Evolutionary conservation across 2,113 vertebrate genomes (phyloP), one percentile per base, ranked within the genome.

Genomic region (Numenius arquata): DNA sequence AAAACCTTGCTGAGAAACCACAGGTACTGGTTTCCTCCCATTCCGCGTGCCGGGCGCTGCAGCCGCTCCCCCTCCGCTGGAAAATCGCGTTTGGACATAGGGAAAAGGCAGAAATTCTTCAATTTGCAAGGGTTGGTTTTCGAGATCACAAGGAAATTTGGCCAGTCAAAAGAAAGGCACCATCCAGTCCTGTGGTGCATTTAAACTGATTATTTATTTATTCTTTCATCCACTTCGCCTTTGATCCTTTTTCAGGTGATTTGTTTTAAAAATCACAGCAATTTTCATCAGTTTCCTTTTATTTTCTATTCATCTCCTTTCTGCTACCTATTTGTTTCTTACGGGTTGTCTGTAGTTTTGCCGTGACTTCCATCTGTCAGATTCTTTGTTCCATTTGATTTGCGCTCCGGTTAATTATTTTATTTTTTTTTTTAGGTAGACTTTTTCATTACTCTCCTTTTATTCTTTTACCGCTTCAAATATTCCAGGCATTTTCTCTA

Each of bases 11-110:
- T 4, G 62, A 50, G 74, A 62, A 68, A 68, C 30, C 55, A 9
- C 67, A 29, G 45, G 32, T 27, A 10, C 8, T 1, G 36, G 20
- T 12, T 52, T 56, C 8, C n/a, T 27, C 34, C 43, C 22, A 4
- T n/a, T 45, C n/a, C n/a, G n/a, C n/a, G n/a, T n/a, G n/a, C 34
- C 8, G 4, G 1, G 11, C 38, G 4, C 30, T 0, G 32, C 26
- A 2, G 50, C 8, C 21, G 2, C 29, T 41, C 19, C 58, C 10
- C 8, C 1, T 41, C 56, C 17, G 36, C 76, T 20, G 59, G 61
- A 56, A 67, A 83, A 87, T 8, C 8, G 17, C 38, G 8, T 47
- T 41, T 47, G 40, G 45, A 20, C 30, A 9, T 1, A 11, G n/a
- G 41, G 32, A 40, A 29, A 61, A 50, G 20, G 68, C 40, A 58